Percentiles rank a stretch among this genome's conserved stretches.
These are phyloP conservation scores for Apoderus coryli DNA, from an alignment of 2,888 invertebrate species.

Conservation along the genomic window DNA sequence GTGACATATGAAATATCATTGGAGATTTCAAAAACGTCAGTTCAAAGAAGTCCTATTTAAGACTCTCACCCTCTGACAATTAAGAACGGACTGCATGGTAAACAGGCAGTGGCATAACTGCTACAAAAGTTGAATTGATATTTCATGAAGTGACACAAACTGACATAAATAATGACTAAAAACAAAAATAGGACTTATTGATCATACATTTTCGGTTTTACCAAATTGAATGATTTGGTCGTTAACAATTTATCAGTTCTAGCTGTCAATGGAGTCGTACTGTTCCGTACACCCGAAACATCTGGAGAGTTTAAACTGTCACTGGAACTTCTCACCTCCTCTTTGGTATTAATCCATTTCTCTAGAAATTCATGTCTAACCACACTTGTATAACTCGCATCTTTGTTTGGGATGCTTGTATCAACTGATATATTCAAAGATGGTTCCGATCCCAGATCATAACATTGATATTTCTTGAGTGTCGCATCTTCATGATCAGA, in stretches of 20 bases:
- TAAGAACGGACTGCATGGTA: too few relatives aligned
- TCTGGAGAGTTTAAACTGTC: slow-evolving; percentile 23
- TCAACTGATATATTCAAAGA: slow-evolving; percentile 12
- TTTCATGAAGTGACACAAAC: too few relatives aligned
- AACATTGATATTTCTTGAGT: slow-evolving; percentile 14
- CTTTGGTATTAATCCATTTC: slow-evolving; percentile 25
- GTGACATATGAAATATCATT: too few relatives aligned
- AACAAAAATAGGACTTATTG: too few relatives aligned
- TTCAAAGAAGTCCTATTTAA: too few relatives aligned
- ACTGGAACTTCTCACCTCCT: slow-evolving; percentile 23
- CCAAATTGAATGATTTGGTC: slow-evolving; percentile 31
- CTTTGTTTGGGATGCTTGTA: too few relatives aligned
- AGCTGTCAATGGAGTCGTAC: slow-evolving; percentile 24
- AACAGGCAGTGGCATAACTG: too few relatives aligned
- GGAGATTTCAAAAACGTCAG: too few relatives aligned
- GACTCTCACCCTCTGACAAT: too few relatives aligned
- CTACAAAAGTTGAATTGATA: too few relatives aligned
- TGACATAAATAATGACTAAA: slow-evolving; percentile 8
- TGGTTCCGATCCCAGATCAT: slow-evolving; percentile 25
- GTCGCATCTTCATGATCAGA: slow-evolving; percentile 21
- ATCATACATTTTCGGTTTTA: slow-evolving; percentile 25
- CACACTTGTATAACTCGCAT: slow-evolving; percentile 11
- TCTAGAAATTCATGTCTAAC: slow-evolving; percentile 23
- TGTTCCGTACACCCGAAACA: neutral
- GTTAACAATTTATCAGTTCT: slow-evolving; percentile 30